Evolutionary conservation across 2,113 vertebrate species (phyloP).

Genomic region (Laticauda laticaudata): DNA sequence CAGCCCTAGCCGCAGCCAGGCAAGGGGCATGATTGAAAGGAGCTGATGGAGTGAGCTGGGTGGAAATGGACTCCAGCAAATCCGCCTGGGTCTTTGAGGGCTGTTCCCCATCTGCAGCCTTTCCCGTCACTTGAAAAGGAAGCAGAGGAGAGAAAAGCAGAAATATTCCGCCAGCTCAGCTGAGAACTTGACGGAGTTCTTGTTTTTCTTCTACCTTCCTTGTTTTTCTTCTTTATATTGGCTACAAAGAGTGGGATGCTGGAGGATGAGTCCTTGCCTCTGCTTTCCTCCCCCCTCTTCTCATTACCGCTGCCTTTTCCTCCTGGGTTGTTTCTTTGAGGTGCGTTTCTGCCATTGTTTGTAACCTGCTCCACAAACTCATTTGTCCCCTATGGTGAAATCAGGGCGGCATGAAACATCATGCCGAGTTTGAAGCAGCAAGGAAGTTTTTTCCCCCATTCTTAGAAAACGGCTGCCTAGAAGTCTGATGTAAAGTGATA

Average conservation of each 20-base stretch:
- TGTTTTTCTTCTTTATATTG: not conserved
- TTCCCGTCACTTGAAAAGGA: not conserved
- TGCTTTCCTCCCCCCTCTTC: not conserved
- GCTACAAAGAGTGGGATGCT: too few relatives aligned
- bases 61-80: not conserved
- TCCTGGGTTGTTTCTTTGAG: not conserved
- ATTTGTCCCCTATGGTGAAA: not conserved
- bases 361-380: not conserved
- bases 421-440: not conserved
- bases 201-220: not conserved
- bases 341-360: not conserved
- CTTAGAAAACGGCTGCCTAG: not conserved
- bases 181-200: not conserved
- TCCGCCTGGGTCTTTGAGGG: not conserved
- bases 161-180: not conserved
- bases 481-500: not conserved
- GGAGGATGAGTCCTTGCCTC: not conserved
- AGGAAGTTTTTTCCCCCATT: not conserved
- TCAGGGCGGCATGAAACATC: not conserved
- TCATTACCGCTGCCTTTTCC: not conserved
- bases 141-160: not conserved
- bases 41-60: not conserved
- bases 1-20: not conserved
- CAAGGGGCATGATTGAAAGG: not conserved
- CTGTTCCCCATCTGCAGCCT: not conserved